phyloP scores from a whole-genome alignment of 2,797 vertebrate species.

The Bucorvus abyssinicus region DNA sequence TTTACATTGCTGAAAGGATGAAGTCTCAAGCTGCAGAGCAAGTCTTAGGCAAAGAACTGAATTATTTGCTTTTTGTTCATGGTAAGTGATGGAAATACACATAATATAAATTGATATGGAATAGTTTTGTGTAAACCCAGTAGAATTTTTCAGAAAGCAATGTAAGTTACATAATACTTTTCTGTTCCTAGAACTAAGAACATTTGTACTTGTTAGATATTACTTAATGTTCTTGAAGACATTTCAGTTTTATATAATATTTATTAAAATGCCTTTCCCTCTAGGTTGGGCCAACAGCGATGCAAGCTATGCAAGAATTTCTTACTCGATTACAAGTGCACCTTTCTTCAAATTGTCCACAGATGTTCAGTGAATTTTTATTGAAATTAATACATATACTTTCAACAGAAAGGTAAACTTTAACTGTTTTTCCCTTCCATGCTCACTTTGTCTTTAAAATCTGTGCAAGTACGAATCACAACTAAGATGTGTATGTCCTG shows the following conservation, averaged over 20 bases:
- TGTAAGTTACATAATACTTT: not conserved
- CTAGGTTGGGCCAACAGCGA: conserved; percentile 95
- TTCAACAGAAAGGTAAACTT: conserved; percentile 92
- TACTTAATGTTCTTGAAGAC: not conserved
- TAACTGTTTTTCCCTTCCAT: not conserved
- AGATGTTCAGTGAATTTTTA: conserved; percentile 99
- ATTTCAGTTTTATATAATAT: not conserved
- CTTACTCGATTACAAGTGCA: conserved; percentile 96
- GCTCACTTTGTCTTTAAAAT: not conserved
- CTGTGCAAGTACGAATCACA: not conserved
- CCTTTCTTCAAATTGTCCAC: conserved; percentile 93
- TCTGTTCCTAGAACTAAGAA: not conserved
- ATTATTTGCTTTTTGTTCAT: not conserved
- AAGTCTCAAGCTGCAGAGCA: not conserved
- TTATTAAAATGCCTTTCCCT: not conserved
- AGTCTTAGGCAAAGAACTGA: not conserved
- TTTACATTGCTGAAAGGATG: not conserved
- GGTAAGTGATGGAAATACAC: not conserved
- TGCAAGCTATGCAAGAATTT: conserved; percentile 99
- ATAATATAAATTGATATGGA: fast-evolving
- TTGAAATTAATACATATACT: conserved; percentile 96
- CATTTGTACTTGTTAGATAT: not conserved
- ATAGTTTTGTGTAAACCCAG: not conserved
- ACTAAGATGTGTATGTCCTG: not conserved
- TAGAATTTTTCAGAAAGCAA: not conserved